Conservation (phyloP, 2,113 vertebrate genomes). For the Brienomyrus longianalis region DNA sequence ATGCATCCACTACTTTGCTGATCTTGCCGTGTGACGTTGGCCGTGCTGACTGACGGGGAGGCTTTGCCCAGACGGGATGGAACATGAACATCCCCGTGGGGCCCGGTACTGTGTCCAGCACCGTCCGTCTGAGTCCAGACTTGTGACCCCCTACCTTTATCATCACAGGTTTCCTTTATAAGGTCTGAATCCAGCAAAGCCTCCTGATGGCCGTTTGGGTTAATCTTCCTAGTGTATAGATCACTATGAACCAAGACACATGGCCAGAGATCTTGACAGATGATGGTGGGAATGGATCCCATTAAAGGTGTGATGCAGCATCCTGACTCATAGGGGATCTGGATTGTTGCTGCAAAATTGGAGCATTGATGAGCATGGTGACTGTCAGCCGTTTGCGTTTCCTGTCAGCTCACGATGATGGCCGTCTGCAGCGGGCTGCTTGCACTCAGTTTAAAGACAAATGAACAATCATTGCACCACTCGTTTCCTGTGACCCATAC, state of each 20-base stretch:
- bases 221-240: neutral
- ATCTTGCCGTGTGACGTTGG: neutral
- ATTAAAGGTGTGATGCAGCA: neutral
- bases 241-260: no score
- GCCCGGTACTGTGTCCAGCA: neutral
- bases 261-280: neutral
- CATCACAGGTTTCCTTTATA: neutral
- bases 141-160: neutral
- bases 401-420: neutral
- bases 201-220: neutral
- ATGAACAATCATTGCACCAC: neutral
- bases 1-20: neutral
- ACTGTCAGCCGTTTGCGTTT: neutral
- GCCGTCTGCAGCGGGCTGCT: neutral
- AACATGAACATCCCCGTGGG: neutral
- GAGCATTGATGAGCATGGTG: neutral
- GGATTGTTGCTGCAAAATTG: neutral
- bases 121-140: neutral
- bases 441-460: neutral
- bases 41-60: neutral
- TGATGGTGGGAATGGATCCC: neutral
- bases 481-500: neutral
- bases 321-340: neutral
- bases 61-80: neutral
- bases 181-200: neutral